Evolutionary conservation across 2,113 vertebrate species (phyloP).

Genomic region (Gobius niger): DNA sequence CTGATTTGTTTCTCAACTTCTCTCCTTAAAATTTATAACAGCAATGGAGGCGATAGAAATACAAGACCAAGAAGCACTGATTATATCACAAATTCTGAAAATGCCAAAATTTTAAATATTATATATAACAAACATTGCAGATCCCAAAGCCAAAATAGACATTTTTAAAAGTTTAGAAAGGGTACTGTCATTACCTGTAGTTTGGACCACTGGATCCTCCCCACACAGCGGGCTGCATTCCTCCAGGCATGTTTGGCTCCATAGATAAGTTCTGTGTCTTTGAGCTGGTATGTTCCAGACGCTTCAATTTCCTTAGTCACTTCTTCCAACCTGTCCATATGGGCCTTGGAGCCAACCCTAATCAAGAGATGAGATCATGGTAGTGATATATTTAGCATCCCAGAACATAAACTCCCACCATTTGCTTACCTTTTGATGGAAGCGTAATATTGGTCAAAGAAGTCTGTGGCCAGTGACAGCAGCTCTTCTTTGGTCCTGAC

Average conservation of each 20-base stretch:
- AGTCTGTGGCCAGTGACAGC: conserved; percentile 89
- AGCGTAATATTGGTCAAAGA: conserved; percentile 96
- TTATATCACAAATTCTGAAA: too few relatives aligned
- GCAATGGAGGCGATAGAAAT: too few relatives aligned
- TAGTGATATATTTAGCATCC: neutral
- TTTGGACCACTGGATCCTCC: conserved; percentile 99
- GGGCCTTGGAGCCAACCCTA: conserved; percentile 92
- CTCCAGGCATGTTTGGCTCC: conserved; percentile 97
- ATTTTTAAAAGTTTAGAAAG: neutral
- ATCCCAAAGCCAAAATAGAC: neutral
- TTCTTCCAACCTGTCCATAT: conserved; percentile 89
- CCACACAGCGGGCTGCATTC: conserved; percentile 92
- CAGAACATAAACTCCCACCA: neutral
- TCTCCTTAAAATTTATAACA: too few relatives aligned
- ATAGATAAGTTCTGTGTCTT: conserved; percentile 94
- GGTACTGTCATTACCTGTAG: conserved; percentile 81
- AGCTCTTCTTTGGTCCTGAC: conserved; percentile 83
- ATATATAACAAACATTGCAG: too few relatives aligned
- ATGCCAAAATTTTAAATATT: too few relatives aligned
- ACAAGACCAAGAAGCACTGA: too few relatives aligned
- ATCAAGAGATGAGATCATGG: neutral
- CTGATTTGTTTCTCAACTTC: too few relatives aligned
- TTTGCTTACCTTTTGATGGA: conserved; percentile 89
- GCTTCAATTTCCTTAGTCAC: conserved; percentile 90
- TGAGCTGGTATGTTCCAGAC: conserved; percentile 90